Evolutionary conservation across 2,113 vertebrate species (phyloP).

Genomic region (Pycnonotus jocosus): DNA sequence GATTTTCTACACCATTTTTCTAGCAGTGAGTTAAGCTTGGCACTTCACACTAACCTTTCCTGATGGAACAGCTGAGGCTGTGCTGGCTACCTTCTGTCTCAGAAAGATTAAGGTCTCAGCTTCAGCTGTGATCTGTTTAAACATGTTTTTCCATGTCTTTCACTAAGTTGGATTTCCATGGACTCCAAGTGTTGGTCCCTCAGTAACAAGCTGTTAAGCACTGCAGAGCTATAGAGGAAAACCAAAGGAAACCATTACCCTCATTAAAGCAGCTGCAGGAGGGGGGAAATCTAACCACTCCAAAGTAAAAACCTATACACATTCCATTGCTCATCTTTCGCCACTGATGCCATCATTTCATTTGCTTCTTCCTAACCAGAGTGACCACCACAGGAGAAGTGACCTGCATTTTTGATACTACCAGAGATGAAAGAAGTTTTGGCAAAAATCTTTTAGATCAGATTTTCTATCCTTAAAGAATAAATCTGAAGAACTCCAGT

Average conservation of each 20-base stretch:
- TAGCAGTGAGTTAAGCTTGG: neutral
- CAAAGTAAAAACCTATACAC: neutral
- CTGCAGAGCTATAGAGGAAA: neutral
- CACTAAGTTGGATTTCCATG: neutral
- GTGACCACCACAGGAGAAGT: neutral
- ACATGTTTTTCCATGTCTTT: neutral
- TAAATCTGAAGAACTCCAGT: neutral
- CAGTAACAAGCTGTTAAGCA: neutral
- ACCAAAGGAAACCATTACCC: neutral
- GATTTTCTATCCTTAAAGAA: neutral
- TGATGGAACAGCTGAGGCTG: neutral
- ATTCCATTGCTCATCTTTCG: neutral
- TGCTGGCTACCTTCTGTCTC: neutral
- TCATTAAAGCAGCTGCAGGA: neutral
- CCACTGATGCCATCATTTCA: neutral
- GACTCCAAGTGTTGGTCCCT: neutral
- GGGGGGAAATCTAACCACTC: neutral
- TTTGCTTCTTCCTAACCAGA: neutral
- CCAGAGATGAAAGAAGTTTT: neutral
- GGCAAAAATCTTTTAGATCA: neutral
- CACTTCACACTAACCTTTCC: neutral
- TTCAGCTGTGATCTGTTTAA: neutral
- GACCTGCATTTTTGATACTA: neutral
- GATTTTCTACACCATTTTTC: neutral
- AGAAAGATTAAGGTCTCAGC: neutral